Evolutionary conservation across 2,797 vertebrate species (phyloP).

Genomic region (Acipenser transmontanus): DNA sequence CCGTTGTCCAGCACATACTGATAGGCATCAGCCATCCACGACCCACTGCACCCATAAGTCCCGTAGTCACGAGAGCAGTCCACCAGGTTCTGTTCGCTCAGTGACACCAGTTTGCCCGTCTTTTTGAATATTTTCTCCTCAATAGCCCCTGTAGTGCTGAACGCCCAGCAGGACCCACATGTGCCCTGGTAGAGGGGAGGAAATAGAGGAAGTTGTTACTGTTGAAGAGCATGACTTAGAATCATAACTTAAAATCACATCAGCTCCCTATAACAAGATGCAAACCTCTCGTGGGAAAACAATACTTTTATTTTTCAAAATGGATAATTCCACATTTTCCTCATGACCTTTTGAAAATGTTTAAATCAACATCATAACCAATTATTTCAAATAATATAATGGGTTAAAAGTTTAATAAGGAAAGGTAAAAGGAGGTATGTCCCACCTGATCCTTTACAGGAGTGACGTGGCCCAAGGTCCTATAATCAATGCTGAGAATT

Average conservation of each 20-base stretch:
- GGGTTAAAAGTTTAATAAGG: no score
- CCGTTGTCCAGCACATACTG: conserved; percentile 59
- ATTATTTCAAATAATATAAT: no score
- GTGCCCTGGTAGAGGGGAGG: conserved; percentile 44
- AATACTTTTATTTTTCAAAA: no score
- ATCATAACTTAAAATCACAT: no score
- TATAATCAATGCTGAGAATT: conserved; percentile 49
- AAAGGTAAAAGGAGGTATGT: no score
- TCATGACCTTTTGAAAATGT: no score
- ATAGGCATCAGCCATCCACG: conserved; percentile 69
- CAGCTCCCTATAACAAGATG: no score
- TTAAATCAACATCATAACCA: no score
- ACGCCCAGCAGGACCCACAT: conserved; percentile 73
- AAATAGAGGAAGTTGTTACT: neutral
- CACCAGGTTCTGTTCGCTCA: conserved; percentile 69
- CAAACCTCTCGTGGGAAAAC: no score
- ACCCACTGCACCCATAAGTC: conserved; percentile 61
- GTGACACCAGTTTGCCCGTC: conserved; percentile 56
- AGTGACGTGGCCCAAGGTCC: conserved; percentile 57
- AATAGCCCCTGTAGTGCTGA: conserved; percentile 68
- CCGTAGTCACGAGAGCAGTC: conserved; percentile 64
- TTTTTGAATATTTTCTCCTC: conserved; percentile 63
- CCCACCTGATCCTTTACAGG: conserved; percentile 67
- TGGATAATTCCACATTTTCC: no score
- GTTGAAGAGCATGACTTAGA: neutral